Percentiles rank a stretch among this genome's conserved stretches.
phyloP scores from a whole-genome alignment of 1,140 invertebrate species.

The Drosophila parvula region DNA sequence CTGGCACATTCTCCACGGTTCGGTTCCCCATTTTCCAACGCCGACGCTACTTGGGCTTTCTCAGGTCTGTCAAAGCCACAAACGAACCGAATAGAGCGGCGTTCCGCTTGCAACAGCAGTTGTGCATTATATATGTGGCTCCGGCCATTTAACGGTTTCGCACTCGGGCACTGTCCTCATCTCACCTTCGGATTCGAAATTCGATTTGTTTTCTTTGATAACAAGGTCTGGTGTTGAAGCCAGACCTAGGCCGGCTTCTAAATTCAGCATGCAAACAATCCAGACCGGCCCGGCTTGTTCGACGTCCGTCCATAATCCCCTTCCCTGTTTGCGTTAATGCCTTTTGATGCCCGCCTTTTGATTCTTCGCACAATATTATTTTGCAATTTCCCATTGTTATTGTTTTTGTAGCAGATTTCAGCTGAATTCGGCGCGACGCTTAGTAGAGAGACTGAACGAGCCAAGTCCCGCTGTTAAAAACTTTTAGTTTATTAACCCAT shows the following conservation, averaged over 20 bases:
- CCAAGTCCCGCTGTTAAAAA: constrained; percentile 11
- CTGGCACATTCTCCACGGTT: constrained; percentile 10
- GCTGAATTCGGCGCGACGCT: constrained; percentile 19
- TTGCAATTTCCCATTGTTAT: constrained; percentile 59
- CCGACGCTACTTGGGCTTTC: constrained; percentile 2
- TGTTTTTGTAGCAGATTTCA: constrained; percentile 11
- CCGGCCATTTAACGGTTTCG: constrained; percentile 5
- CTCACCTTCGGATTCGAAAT: constrained; percentile 11
- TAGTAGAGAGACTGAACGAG: too few species aligned
- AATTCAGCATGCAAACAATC: constrained; percentile 8
- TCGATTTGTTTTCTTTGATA: constrained; percentile 23
- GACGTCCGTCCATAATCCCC: constrained; percentile 16
- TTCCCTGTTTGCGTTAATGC: constrained; percentile 35
- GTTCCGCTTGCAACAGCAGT: constrained; percentile 13
- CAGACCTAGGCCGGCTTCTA: not conserved
- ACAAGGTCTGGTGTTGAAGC: constrained; percentile 6
- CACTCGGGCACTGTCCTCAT: constrained; percentile 8
- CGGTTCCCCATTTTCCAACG: not conserved
- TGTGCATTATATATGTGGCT: constrained; percentile 40
- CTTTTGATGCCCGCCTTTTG: constrained; percentile 18
- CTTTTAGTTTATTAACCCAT: constrained; percentile 65
- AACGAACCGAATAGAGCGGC: constrained; percentile 19
- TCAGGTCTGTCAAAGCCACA: constrained; percentile 53
- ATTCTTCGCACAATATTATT: constrained; percentile 67
- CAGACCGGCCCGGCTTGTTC: not conserved